Conservation (phyloP, 2,888 invertebrate genomes). For the Tanypteryx hageni region DNA sequence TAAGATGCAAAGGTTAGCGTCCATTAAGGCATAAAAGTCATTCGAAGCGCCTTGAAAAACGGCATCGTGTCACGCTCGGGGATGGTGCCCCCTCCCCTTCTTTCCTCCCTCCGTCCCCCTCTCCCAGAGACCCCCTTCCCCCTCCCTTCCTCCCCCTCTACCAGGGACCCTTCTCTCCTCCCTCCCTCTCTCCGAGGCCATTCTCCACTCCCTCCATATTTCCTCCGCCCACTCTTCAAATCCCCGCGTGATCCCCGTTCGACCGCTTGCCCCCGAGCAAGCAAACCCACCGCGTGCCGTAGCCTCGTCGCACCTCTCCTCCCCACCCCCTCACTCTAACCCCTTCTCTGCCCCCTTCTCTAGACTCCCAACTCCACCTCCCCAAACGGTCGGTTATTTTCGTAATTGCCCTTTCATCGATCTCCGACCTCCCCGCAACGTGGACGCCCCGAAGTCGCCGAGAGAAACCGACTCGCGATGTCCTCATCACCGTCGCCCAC, state of each 20-base stretch:
- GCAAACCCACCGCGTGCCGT: neutral
- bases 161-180: too few species aligned
- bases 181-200: neutral
- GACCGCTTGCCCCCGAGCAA: neutral
- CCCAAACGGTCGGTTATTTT: slow-evolving; percentile 60
- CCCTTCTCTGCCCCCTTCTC: neutral
- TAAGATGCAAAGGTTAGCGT: slow-evolving; percentile 55
- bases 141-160: neutral
- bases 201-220: neutral
- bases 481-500: slow-evolving; percentile 36
- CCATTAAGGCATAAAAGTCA: slow-evolving; percentile 62
- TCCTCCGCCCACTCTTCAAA: neutral
- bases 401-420: slow-evolving; percentile 62
- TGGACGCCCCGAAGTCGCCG: slow-evolving; percentile 36
- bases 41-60: slow-evolving; percentile 58
- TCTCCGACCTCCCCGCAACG: slow-evolving; percentile 20
- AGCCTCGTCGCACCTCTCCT: neutral
- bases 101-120: neutral
- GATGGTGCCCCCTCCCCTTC: neutral
- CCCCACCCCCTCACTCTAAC: neutral
- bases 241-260: neutral
- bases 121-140: neutral
- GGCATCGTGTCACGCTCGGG: slow-evolving; percentile 40
- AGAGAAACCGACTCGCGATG: slow-evolving; percentile 49
- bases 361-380: neutral